Percentiles rank a stretch among this genome's conserved stretches.
These are phyloP conservation scores for Entomobrya proxima DNA, from an alignment of 2,888 invertebrate species.

Conservation along the genomic window DNA sequence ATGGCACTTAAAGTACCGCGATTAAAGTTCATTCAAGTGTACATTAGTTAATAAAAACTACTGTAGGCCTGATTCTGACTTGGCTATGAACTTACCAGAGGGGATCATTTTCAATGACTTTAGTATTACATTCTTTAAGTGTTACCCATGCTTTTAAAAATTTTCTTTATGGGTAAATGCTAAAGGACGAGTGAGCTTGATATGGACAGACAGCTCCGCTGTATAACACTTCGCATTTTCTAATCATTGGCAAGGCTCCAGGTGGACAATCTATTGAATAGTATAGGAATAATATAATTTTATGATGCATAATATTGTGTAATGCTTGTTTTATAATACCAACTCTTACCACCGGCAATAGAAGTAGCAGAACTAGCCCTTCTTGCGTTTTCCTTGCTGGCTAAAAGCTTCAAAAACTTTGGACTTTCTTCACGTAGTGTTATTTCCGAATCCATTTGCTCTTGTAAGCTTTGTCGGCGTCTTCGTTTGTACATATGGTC, in stretches of 20 bases:
- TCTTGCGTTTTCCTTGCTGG: conserved; percentile 69
- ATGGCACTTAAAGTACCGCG: neutral
- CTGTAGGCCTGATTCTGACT: neutral
- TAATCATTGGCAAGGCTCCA: conserved; percentile 53
- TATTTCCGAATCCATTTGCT: conserved; percentile 62
- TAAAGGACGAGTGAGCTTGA: conserved; percentile 50
- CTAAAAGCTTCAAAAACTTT: conserved; percentile 71
- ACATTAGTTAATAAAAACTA: neutral
- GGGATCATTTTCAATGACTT: neutral
- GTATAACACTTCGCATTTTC: conserved; percentile 68
- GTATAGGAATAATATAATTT: neutral
- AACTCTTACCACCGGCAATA: conserved; percentile 17
- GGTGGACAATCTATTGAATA: conserved; percentile 54
- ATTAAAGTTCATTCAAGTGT: neutral
- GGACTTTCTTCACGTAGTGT: conserved; percentile 68
- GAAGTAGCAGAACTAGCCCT: conserved; percentile 56
- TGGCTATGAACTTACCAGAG: neutral
- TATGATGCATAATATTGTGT: neutral
- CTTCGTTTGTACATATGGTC: conserved; percentile 57
- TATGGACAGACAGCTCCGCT: conserved; percentile 71
- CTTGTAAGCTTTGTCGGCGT: conserved; percentile 63
- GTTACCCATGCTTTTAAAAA: neutral
- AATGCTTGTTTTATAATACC: neutral
- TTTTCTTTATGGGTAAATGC: conserved; percentile 3
- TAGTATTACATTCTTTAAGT: neutral